A percentile compares a stretch with the other conserved stretches of the same genome.
Evolutionary conservation across 2,113 vertebrate species (phyloP).

Genomic region (Cacatua alba): DNA sequence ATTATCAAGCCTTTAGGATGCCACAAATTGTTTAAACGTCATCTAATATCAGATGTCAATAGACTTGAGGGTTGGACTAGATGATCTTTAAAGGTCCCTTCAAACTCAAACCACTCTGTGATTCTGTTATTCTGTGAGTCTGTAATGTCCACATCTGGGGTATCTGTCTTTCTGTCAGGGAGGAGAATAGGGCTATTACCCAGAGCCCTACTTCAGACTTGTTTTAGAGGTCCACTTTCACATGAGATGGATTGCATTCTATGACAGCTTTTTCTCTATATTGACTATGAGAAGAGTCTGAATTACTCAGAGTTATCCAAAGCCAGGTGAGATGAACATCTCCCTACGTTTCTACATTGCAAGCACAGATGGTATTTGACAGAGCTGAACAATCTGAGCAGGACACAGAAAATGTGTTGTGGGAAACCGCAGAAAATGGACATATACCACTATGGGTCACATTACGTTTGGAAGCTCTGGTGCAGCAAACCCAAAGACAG

Average conservation of each 20-base stretch:
- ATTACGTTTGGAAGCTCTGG: neutral
- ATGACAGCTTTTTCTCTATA: neutral
- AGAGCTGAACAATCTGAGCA: neutral
- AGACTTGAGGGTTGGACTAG: neutral
- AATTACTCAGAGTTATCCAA: neutral
- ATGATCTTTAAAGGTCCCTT: neutral
- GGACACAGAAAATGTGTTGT: neutral
- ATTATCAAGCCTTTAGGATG: neutral
- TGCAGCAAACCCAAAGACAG: neutral
- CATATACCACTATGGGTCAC: rapidly evolving
- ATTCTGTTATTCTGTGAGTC: neutral
- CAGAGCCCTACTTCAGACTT: neutral
- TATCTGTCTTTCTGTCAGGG: neutral
- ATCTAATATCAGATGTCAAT: neutral
- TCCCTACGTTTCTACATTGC: neutral
- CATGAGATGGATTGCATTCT: neutral
- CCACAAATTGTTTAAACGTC: neutral
- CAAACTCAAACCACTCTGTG: neutral
- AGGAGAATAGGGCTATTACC: neutral
- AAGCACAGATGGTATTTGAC: neutral
- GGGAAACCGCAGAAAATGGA: neutral
- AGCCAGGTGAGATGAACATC: neutral
- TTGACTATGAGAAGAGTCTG: neutral
- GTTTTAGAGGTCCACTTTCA: neutral
- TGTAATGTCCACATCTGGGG: neutral